Base-by-base conservation (phyloP, 2,113 vertebrate species). In the Probosciger aterrimus region DNA sequence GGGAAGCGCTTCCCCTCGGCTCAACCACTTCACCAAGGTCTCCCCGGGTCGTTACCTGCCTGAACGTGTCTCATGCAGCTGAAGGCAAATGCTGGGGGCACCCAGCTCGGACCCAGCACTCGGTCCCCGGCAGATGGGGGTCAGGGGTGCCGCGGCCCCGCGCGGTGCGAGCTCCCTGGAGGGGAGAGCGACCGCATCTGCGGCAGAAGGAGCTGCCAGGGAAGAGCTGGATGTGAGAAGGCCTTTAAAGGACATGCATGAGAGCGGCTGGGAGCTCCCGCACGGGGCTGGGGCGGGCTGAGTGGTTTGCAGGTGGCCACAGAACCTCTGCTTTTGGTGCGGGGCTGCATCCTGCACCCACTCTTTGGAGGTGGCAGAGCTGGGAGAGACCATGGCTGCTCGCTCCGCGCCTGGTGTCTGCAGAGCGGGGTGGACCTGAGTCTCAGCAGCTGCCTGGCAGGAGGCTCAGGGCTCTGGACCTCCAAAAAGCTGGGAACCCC, bases 181-280 rank as follows among this genome's bases (percentile, higher is more conserved):
- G 35, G 43, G 76, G 57, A 88, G 23, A 55, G 74, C 10, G 0
- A 14, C 35, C 4, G 52, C 84, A 67, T 87, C 74, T 85, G 95
- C 52, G 6, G 93, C 90, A 12, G 75, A 6, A 62, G 24, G 63
- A 77, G 91, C 85, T 73, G 95, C 94, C 90, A 87, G 92, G 53
- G 85, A 13, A 83, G 41, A 8, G 95, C 94, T 92, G 6, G 57
- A 53, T 1, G 67, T 6, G 10, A 94, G 49, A 73, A 95, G 92
- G 71, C 96, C 96, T 96, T 97, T 97, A 97, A 97, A 97, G 96
- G 95, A 95, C 71, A 96, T 96, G 88, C 67, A 11, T 0, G 28
- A 79, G 94, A 69, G 75, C 5, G 2, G 44, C 86, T 4, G 74
- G 84, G 94, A 96, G 92, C 88, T 93, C 85, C 94, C 5, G 70